phyloP scores from a whole-genome alignment of 2,797 vertebrate species.

The Pseudochirops corinnae region DNA sequence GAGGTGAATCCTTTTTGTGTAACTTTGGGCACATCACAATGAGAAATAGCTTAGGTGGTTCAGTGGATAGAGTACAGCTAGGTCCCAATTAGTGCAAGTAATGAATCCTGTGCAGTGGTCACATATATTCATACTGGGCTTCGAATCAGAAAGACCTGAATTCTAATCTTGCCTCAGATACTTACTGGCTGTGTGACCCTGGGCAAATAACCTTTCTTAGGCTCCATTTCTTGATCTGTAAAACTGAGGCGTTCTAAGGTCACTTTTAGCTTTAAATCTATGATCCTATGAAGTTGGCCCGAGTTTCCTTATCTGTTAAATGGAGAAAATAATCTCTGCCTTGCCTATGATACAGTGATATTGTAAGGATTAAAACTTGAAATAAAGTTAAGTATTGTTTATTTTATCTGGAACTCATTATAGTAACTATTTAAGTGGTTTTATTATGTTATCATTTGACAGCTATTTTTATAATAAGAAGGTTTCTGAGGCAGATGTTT shows the following conservation, averaged over 20 bases:
- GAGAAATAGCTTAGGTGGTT: not conserved
- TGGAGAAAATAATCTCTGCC: slow-evolving; percentile 1
- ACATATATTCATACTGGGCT: not conserved
- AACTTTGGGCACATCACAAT: not conserved
- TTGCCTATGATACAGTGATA: slow-evolving; percentile 10
- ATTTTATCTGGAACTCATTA: slow-evolving; percentile 49
- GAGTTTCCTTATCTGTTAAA: slow-evolving; percentile 13
- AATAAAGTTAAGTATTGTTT: slow-evolving; percentile 12
- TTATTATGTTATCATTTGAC: slow-evolving; percentile 70
- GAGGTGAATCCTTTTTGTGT: not conserved
- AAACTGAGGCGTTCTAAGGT: not conserved
- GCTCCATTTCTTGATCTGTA: not conserved
- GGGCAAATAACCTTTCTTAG: not conserved
- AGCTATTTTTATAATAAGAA: slow-evolving; percentile 92
- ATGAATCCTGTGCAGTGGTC: not conserved
- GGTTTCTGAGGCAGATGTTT: slow-evolving; percentile 86
- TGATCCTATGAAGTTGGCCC: not conserved
- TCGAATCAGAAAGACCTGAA: not conserved
- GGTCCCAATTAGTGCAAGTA: not conserved
- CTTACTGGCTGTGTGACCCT: not conserved
- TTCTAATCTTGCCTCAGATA: not conserved
- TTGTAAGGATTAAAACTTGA: slow-evolving; percentile 32
- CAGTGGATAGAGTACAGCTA: not conserved
- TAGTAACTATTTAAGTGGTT: slow-evolving; percentile 35
- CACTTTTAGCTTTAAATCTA: not conserved